Conservation (phyloP, 1,140 invertebrate species). For the Brachionus rubens region DNA sequence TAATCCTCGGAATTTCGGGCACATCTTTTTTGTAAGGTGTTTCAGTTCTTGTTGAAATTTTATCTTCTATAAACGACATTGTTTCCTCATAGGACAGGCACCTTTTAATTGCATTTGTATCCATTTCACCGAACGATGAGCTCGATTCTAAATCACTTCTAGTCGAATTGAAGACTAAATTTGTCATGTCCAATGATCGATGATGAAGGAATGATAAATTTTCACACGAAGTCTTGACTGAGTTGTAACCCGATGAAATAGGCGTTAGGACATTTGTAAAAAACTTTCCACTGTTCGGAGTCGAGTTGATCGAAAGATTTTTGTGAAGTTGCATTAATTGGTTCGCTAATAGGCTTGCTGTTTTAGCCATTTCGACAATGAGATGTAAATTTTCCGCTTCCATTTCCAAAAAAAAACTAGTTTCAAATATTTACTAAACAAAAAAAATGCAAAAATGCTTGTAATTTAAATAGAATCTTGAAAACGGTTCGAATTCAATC, state of each 20-base stretch:
- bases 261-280: constrained; percentile 6
- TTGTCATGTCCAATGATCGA: background rate
- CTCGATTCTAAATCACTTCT: background rate
- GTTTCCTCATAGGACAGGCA: background rate
- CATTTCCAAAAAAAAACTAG: background rate
- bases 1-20: background rate
- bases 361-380: constrained; percentile 16
- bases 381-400: background rate
- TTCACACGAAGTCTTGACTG: constrained; percentile 12
- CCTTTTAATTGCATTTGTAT: background rate
- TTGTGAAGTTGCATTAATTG: constrained; percentile 20
- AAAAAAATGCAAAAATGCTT: no score
- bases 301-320: background rate
- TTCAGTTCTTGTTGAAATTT: background rate
- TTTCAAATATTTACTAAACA: no score
- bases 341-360: background rate
- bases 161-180: background rate
- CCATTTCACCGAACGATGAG: constrained; percentile 4
- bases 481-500: no score
- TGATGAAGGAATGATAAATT: background rate
- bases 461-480: no score
- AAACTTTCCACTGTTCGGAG: background rate
- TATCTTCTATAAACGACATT: background rate
- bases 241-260: constrained; percentile 9
- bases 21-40: background rate